Evolutionary conservation across 64 coral and sea anemone genomes (phyloP).

Genomic region (Porites lutea): DNA sequence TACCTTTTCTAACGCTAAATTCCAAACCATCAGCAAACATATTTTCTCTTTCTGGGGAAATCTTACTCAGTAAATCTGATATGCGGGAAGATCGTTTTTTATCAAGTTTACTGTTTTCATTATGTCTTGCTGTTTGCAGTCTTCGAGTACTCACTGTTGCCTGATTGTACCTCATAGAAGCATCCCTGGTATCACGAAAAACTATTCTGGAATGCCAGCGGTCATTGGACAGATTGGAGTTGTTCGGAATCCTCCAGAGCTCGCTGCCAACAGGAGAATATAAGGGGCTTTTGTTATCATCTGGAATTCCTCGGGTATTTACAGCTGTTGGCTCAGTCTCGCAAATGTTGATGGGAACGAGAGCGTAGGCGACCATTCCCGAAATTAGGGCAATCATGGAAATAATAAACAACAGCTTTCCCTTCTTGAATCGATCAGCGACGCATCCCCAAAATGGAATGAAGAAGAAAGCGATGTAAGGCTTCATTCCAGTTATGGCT

Average conservation of each 20-base stretch:
- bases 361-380: constrained; percentile 79
- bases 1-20: constrained; percentile 5
- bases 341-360: constrained; percentile 91
- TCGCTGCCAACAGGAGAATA: neutral
- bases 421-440: constrained; percentile 90
- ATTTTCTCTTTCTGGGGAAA: neutral
- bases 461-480: constrained; percentile 96
- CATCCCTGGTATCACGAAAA: neutral
- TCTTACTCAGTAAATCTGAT: neutral
- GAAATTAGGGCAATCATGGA: constrained; percentile 80
- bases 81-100: neutral
- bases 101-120: neutral
- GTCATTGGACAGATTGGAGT: neutral
- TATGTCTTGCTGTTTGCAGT: neutral
- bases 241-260: neutral
- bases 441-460: constrained; percentile 95
- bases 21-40: neutral
- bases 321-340: constrained; percentile 31
- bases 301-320: neutral
- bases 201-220: neutral
- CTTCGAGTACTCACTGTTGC: neutral
- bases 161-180: neutral
- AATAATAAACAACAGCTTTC: constrained; percentile 87
- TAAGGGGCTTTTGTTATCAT: neutral
- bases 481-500: constrained; percentile 87